Conservation (phyloP, 2,888 invertebrate species). For the Cheilosia variabilis region DNA sequence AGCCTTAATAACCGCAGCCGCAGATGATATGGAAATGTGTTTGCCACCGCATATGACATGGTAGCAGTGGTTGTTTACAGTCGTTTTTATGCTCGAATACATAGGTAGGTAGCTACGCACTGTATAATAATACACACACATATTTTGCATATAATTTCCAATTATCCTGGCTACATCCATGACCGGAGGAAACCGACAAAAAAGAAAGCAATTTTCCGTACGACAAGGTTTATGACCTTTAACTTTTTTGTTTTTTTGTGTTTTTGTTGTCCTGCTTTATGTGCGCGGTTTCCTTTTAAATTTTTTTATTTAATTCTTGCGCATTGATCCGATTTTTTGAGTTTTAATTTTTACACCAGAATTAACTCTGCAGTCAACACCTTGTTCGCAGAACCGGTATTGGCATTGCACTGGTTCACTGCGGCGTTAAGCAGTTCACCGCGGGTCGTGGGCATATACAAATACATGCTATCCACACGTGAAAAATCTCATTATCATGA, state of each 20-base stretch:
- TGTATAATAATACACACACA: neutral
- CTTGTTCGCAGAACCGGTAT: constrained; percentile 38
- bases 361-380: constrained; percentile 64
- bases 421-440: constrained; percentile 4
- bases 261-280: constrained; percentile 19
- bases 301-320: constrained; percentile 58
- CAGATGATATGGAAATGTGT: constrained; percentile 11
- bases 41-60: constrained; percentile 11
- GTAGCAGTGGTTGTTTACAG: constrained; percentile 25
- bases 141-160: constrained; percentile 32
- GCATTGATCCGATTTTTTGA: constrained; percentile 67
- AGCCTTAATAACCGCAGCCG: constrained; percentile 39
- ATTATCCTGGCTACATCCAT: constrained; percentile 15
- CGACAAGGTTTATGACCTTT: constrained; percentile 60
- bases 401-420: constrained; percentile 43
- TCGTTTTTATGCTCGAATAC: constrained; percentile 14
- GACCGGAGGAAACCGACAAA: neutral
- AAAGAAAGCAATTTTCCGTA: constrained; percentile 47
- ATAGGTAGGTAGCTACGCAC: neutral
- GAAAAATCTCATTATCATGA: constrained; percentile 62
- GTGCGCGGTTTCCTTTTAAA: constrained; percentile 13
- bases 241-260: constrained; percentile 43
- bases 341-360: constrained; percentile 50
- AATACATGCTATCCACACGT: constrained; percentile 24
- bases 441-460: neutral